A percentile compares a stretch with the other conserved stretches of the same genome.
phyloP scores from a whole-genome alignment of 2,113 vertebrate species.

The Burhinus oedicnemus region DNA sequence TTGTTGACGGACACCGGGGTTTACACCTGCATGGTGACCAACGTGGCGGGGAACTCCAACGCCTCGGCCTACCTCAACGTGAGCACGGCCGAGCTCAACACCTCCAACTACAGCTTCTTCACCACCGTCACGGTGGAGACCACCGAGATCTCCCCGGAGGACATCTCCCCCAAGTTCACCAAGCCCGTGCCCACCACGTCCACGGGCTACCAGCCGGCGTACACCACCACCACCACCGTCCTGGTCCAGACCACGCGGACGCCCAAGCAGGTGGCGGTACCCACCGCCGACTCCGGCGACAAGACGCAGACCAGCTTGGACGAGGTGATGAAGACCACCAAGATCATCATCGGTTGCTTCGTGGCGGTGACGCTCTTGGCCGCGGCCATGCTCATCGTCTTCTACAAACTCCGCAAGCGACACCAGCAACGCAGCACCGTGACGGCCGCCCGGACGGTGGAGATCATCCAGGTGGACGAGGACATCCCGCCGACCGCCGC shows the following conservation, averaged over 20 bases:
- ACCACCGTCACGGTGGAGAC: constrained; percentile 96
- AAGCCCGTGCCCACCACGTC: constrained; percentile 90
- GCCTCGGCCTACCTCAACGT: constrained; percentile 97
- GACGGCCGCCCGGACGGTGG: constrained; percentile 89
- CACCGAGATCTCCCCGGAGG: constrained; percentile 88
- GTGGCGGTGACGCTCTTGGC: constrained; percentile 95
- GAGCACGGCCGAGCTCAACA: constrained; percentile 95
- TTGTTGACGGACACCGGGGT: constrained; percentile 89
- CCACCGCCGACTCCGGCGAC: constrained; percentile 82
- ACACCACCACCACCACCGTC: constrained; percentile 94
- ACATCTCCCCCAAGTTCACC: constrained; percentile 84
- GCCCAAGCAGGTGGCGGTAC: constrained; percentile 86
- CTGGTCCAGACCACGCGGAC: constrained; percentile 90
- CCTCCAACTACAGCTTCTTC: constrained; percentile 96
- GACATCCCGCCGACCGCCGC: constrained; percentile 79
- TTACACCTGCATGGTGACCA: constrained; percentile 98
- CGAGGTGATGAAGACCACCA: constrained; percentile 98
- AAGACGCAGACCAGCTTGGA: constrained; percentile 90
- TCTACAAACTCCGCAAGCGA: constrained; percentile 97
- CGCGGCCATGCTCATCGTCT: constrained; percentile 95
- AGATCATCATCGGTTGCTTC: constrained; percentile 99
- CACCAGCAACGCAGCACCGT: constrained; percentile 96
- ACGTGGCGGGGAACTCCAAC: constrained; percentile 96
- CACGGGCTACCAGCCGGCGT: constrained; percentile 93
- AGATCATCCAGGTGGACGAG: constrained; percentile 95